phyloP scores from a whole-genome alignment of 2,888 invertebrate species.

The Orchesellides sinensis region DNA sequence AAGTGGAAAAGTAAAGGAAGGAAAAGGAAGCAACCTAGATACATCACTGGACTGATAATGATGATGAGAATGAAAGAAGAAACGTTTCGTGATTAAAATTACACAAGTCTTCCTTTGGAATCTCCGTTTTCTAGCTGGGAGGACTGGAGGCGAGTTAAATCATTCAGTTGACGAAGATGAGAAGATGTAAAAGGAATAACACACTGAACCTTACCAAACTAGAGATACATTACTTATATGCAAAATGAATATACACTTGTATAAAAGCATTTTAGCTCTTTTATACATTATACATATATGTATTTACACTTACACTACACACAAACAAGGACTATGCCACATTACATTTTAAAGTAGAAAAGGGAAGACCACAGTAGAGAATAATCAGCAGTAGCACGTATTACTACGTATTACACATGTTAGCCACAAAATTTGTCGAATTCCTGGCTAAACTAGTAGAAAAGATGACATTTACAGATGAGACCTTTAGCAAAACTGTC shows the following conservation, averaged over 20 bases:
- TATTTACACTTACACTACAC: not conserved
- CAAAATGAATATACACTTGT: too few relatives aligned
- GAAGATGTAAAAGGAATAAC: not conserved
- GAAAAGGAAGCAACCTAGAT: not conserved
- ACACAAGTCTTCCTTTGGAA: slow-evolving; percentile 25
- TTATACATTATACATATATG: not conserved
- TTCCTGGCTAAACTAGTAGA: slow-evolving; percentile 17
- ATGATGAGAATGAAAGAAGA: slow-evolving; percentile 21
- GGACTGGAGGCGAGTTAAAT: slow-evolving; percentile 38
- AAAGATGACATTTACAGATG: not conserved
- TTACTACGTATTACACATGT: not conserved
- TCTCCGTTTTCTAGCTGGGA: not conserved
- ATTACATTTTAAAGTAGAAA: not conserved
- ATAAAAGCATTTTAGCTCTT: too few relatives aligned
- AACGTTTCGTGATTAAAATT: slow-evolving; percentile 41
- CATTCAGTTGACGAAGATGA: slow-evolving; percentile 12
- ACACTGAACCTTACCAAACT: too few relatives aligned
- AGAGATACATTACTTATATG: too few relatives aligned
- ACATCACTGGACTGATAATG: not conserved
- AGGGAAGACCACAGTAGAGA: slow-evolving; percentile 14
- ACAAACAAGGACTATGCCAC: too few relatives aligned
- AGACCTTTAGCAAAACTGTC: too few relatives aligned
- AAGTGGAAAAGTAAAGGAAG: not conserved
- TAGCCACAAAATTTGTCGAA: slow-evolving; percentile 49
- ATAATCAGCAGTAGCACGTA: not conserved